Conservation (phyloP, 2,888 invertebrate species). For the Boloria euphrosyne region DNA sequence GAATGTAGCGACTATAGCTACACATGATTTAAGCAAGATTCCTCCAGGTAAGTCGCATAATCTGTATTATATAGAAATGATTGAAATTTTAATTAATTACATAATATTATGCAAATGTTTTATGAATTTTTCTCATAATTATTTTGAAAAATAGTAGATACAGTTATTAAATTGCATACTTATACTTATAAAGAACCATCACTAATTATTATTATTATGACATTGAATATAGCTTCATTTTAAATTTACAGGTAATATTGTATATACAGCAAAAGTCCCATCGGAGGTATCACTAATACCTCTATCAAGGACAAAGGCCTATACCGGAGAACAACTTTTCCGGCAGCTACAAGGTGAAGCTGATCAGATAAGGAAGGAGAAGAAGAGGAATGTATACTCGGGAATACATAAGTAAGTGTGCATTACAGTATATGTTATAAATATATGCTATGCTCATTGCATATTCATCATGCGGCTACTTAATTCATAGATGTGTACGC, state of each 20-base stretch:
- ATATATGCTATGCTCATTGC: too few relatives aligned
- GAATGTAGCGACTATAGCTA: slow-evolving; percentile 90
- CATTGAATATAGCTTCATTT: not conserved
- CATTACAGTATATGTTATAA: too few relatives aligned
- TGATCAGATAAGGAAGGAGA: slow-evolving; percentile 90
- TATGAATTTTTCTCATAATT: too few relatives aligned
- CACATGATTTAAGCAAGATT: slow-evolving; percentile 88
- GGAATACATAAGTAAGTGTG: slow-evolving; percentile 87
- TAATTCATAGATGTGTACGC: too few relatives aligned
- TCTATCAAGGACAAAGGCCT: slow-evolving; percentile 81
- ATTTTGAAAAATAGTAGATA: too few relatives aligned
- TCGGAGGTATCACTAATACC: slow-evolving; percentile 85
- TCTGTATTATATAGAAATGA: too few relatives aligned
- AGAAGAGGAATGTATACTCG: slow-evolving; percentile 90
- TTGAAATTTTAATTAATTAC: too few relatives aligned
- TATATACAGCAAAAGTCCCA: slow-evolving; percentile 87
- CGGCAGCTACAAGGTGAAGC: slow-evolving; percentile 88
- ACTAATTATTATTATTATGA: too few relatives aligned
- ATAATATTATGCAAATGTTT: too few relatives aligned
- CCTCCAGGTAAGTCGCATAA: slow-evolving; percentile 68
- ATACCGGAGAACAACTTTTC: slow-evolving; percentile 86
- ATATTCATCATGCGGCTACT: too few relatives aligned
- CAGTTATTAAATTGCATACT: too few relatives aligned
- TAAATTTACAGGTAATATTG: slow-evolving; percentile 72
- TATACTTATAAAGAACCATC: too few relatives aligned